phyloP scores from a whole-genome alignment of 2,797 vertebrate genomes.

The Sylvia borin region DNA sequence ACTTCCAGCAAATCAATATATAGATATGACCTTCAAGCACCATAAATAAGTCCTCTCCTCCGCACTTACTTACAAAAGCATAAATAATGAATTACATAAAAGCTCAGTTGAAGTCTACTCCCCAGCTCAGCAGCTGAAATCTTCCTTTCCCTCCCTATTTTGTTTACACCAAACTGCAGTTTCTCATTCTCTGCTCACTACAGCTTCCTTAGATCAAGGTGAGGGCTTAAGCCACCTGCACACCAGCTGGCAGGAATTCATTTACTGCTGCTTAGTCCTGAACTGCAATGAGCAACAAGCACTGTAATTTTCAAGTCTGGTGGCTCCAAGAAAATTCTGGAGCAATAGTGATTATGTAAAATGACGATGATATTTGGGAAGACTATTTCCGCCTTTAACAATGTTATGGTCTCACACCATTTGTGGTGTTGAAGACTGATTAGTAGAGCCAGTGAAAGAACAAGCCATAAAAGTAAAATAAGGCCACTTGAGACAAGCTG shows the following conservation, averaged over 20 bases:
- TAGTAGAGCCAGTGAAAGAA: not conserved
- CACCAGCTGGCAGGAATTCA: not conserved
- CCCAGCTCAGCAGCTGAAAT: not conserved
- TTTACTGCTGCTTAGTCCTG: not conserved
- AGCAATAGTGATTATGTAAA: not conserved
- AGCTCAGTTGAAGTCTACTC: not conserved
- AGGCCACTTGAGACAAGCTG: not conserved
- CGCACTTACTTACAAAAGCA: not conserved
- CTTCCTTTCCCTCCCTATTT: not conserved
- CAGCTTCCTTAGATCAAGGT: not conserved
- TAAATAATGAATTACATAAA: not conserved
- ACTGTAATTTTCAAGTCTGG: not conserved
- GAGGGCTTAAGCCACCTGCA: not conserved
- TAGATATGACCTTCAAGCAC: not conserved
- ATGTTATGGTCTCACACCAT: fast-evolving
- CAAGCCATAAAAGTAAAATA: not conserved
- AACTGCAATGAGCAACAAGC: not conserved
- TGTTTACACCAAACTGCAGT: not conserved
- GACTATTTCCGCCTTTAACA: not conserved
- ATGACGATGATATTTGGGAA: not conserved
- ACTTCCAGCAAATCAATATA: not conserved
- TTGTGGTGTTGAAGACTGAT: not conserved
- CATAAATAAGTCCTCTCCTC: not conserved
- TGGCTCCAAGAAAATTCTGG: not conserved
- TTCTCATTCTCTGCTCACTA: not conserved